Base-by-base conservation (phyloP, 1,140 invertebrate species). In the Orchestia grillus region DNA sequence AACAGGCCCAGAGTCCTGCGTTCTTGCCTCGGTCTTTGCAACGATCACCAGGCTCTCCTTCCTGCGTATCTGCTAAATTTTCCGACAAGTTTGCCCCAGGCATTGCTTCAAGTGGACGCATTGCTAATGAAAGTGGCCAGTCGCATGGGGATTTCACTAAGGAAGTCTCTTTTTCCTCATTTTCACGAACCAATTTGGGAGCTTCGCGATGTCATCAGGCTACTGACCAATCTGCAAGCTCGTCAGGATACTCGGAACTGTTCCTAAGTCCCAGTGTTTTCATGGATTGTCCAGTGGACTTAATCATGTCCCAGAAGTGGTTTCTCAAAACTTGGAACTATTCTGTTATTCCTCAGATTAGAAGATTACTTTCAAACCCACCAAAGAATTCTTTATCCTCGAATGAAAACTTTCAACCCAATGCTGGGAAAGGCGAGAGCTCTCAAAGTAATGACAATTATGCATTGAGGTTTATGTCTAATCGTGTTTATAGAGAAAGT, bases 281-380 rank as follows among this genome's bases (percentile, higher is more conserved):
- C 1, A 45, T 45, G 43, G 43, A 44, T 16, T 94, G 92, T n/a
- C 92, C 92, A 19, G 40, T 45, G 92, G 44, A 47, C 40, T 40
- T 94, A 40, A 44, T n/a, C 4, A 44, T 11, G 44, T 94, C 92
- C 36, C 92, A 94, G 92, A 44, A 45, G 43, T 94, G 92, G 92
- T 94, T 94, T 44, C 92, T 94, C 11, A 45, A 44, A 40, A 94
- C 44, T 0, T 94, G 92, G 92, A 94, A 94, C 92, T 42, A 45
- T n/a, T 42, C 44, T 45, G 44, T 94, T 47, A 28, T 44, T 44
- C 43, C 92, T 44, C 40, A 40, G 41, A 8, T 44, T 44, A 45
- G 44, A 19, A 47, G 47, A 44, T 15, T 94, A 44, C 92, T 45
- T 77, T 77, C 28, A 8, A 36, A 36, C 11, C 11, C 62, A 77